phyloP scores from a whole-genome alignment of 2,888 invertebrate species.

The Parthenolecanium corni region DNA sequence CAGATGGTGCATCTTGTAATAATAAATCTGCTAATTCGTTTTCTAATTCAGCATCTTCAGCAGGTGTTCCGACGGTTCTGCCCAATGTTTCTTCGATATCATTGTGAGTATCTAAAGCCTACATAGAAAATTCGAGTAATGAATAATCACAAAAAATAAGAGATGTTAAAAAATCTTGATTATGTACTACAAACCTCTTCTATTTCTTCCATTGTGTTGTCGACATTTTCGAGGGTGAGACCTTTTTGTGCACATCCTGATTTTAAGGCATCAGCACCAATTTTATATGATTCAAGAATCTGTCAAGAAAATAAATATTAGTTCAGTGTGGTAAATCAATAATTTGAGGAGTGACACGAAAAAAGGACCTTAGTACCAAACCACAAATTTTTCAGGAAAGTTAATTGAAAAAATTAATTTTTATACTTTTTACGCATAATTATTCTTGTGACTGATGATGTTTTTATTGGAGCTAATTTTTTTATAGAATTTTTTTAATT shows the following conservation, averaged over 20 bases:
- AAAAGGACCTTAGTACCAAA: too few relatives aligned
- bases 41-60: slow-evolving; percentile 51
- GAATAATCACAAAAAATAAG: neutral
- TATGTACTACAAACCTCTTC: slow-evolving; percentile 51
- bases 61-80: neutral
- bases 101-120: slow-evolving; percentile 23
- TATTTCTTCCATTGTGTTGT: slow-evolving; percentile 60
- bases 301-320: slow-evolving; percentile 32
- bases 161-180: neutral
- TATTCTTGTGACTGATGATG: too few relatives aligned
- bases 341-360: too few relatives aligned
- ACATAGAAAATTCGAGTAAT: neutral
- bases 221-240: slow-evolving; percentile 55
- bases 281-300: slow-evolving; percentile 51
- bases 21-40: slow-evolving; percentile 53
- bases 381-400: neutral
- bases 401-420: too few relatives aligned
- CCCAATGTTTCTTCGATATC: slow-evolving; percentile 16
- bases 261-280: slow-evolving; percentile 56
- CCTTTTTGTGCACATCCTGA: slow-evolving; percentile 41
- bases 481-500: too few relatives aligned
- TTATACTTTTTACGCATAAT: too few relatives aligned
- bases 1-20: slow-evolving; percentile 31
- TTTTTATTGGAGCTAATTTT: too few relatives aligned
- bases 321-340: too few relatives aligned